Percentiles rank a stretch among this genome's conserved stretches.
phyloP scores from a whole-genome alignment of 2,888 invertebrate genomes.

The Sepioteuthis lessoniana region DNA sequence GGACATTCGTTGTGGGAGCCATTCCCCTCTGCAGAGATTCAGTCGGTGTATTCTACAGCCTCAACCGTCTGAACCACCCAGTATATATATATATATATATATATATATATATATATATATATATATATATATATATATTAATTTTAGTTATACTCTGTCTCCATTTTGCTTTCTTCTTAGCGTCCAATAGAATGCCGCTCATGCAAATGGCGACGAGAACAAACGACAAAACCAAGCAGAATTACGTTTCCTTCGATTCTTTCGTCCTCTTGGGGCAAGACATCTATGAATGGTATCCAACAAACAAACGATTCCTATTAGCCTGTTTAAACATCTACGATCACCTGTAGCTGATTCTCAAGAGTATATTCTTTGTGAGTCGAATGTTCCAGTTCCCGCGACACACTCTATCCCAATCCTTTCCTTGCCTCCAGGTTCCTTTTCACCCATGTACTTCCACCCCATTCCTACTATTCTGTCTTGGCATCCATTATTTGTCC shows the following conservation, averaged over 20 bases:
- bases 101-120: too few relatives aligned
- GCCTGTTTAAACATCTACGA: constrained; percentile 20
- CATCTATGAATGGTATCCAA: neutral
- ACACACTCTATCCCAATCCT: neutral
- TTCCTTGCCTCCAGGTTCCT: neutral
- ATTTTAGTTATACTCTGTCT: too few relatives aligned
- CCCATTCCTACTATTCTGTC: neutral
- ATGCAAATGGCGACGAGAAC: neutral
- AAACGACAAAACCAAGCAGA: neutral
- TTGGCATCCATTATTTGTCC: neutral
- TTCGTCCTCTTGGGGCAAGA: neutral
- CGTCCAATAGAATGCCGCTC: neutral
- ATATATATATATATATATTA: too few relatives aligned
- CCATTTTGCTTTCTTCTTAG: neutral
- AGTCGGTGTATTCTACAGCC: too few relatives aligned
- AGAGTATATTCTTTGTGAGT: neutral
- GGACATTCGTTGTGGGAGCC: too few relatives aligned
- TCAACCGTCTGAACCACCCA: too few relatives aligned
- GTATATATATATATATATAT: too few relatives aligned
- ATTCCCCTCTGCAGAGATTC: too few relatives aligned
- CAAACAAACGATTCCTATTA: neutral
- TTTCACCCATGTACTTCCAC: neutral
- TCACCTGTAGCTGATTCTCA: neutral
- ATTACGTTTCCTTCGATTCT: neutral
- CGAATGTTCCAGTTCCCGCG: neutral